Evolutionary conservation across 2,888 invertebrate genomes (phyloP).

Genomic region (Netelia melanura): DNA sequence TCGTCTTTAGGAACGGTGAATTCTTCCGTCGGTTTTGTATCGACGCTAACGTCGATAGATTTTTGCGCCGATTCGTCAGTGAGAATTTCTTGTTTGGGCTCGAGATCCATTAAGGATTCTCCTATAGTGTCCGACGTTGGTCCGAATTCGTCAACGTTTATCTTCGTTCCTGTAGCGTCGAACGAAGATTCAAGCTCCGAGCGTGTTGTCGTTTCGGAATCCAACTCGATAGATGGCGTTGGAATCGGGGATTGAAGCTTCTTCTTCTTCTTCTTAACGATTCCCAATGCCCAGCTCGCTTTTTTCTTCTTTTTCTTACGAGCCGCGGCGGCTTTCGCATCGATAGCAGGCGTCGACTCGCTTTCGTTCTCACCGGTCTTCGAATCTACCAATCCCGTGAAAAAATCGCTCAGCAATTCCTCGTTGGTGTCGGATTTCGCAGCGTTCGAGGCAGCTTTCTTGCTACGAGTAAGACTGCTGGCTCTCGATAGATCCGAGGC

Average conservation of each 20-base stretch:
- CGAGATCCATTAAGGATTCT: not conserved
- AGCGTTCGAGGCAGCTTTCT: slow-evolving; percentile 49
- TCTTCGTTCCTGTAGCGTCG: slow-evolving; percentile 17
- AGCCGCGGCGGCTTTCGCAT: slow-evolving; percentile 81
- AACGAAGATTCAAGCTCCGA: slow-evolving; percentile 23
- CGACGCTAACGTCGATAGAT: slow-evolving; percentile 15
- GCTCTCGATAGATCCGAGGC: slow-evolving; percentile 79
- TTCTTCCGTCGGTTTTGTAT: slow-evolving; percentile 7
- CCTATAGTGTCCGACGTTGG: slow-evolving; percentile 21
- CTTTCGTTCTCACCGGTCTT: slow-evolving; percentile 72
- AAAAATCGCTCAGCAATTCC: slow-evolving; percentile 74
- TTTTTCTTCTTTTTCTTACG: slow-evolving; percentile 70
- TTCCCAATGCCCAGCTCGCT: slow-evolving; percentile 62
- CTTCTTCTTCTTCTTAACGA: slow-evolving; percentile 76
- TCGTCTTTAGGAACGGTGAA: slow-evolving; percentile 40
- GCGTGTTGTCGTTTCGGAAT: not conserved
- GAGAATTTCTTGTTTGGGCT: slow-evolving; percentile 58
- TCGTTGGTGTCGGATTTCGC: slow-evolving; percentile 69
- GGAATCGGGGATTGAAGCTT: slow-evolving; percentile 58
- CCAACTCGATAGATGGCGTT: slow-evolving; percentile 27
- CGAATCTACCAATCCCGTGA: slow-evolving; percentile 69
- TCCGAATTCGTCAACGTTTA: slow-evolving; percentile 24
- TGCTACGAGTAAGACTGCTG: slow-evolving; percentile 71
- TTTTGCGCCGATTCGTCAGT: slow-evolving; percentile 45
- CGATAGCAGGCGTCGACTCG: slow-evolving; percentile 42